Conservation (phyloP, 2,113 vertebrate species). For the Calyptomena viridis region DNA sequence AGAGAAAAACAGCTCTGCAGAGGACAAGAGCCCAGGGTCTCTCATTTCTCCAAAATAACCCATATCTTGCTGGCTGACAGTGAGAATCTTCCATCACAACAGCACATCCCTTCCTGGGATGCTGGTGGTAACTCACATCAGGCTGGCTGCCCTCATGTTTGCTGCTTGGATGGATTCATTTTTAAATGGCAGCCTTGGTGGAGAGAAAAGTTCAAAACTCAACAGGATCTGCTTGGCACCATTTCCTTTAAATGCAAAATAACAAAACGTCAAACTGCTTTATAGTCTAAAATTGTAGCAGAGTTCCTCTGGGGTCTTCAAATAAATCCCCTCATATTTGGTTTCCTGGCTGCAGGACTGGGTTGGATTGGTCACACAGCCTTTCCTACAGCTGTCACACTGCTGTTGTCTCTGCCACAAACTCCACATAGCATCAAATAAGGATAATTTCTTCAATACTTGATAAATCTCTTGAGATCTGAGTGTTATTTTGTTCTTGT, state of each 20-base stretch:
- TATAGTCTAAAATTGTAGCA: accelerated
- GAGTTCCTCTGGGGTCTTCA: not conserved
- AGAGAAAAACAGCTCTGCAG: not conserved
- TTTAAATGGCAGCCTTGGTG: not conserved
- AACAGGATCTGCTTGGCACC: not conserved
- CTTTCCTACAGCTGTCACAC: not conserved
- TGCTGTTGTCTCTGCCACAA: not conserved
- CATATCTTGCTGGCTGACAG: not conserved
- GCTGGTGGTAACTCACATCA: not conserved
- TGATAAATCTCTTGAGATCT: not conserved
- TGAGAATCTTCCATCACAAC: not conserved
- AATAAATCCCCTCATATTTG: accelerated
- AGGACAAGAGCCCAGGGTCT: not conserved
- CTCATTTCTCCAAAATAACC: not conserved
- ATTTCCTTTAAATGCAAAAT: not conserved
- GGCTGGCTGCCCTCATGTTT: accelerated
- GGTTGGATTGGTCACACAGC: too few species aligned
- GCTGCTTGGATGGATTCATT: not conserved
- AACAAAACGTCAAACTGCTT: not conserved
- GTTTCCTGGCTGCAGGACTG: not conserved
- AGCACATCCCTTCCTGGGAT: not conserved
- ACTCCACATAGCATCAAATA: not conserved
- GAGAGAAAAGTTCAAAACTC: not conserved
- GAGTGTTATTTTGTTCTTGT: not conserved
- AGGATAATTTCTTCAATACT: not conserved